These are phyloP conservation scores for Charanyca ferruginea DNA, from an alignment of 2,888 invertebrate species.

Conservation along the genomic window DNA sequence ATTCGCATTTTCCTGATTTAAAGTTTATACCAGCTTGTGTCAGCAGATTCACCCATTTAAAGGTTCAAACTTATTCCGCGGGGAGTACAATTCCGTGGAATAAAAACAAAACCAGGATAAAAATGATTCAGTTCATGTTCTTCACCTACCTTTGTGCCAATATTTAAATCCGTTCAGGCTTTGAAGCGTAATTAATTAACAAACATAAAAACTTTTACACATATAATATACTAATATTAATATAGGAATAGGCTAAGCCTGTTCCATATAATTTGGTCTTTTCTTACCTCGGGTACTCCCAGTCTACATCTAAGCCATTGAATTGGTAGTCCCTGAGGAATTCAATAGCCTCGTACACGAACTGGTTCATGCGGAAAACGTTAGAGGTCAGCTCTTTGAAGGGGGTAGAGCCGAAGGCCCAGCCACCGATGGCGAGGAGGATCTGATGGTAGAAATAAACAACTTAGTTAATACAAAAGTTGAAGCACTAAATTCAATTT, in stretches of 20 bases:
- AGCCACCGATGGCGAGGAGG: slow-evolving; percentile 97
- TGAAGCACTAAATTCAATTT: no score
- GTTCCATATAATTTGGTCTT: fast-evolving
- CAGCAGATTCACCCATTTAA: no score
- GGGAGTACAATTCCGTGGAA: no score
- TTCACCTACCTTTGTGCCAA: no score
- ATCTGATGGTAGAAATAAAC: slow-evolving; percentile 88
- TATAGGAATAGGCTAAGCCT: no score
- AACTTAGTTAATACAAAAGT: background rate
- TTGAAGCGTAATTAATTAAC: background rate
- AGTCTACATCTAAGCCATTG: slow-evolving; percentile 97
- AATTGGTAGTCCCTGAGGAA: slow-evolving; percentile 97
- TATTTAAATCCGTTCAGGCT: background rate
- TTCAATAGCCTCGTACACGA: slow-evolving; percentile 98
- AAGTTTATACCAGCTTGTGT: no score
- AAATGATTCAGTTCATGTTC: no score
- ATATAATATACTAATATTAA: no score
- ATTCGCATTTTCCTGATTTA: no score
- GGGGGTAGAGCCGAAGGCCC: slow-evolving; percentile 98
- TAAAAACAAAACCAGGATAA: no score
- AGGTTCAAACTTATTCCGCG: no score
- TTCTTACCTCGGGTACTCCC: slow-evolving; percentile 96
- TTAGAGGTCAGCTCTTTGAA: slow-evolving; percentile 98
- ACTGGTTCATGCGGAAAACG: slow-evolving; percentile 98
- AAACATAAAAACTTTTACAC: background rate